Base-by-base conservation (phyloP, 1,140 invertebrate genomes). In the Diprion similis region DNA sequence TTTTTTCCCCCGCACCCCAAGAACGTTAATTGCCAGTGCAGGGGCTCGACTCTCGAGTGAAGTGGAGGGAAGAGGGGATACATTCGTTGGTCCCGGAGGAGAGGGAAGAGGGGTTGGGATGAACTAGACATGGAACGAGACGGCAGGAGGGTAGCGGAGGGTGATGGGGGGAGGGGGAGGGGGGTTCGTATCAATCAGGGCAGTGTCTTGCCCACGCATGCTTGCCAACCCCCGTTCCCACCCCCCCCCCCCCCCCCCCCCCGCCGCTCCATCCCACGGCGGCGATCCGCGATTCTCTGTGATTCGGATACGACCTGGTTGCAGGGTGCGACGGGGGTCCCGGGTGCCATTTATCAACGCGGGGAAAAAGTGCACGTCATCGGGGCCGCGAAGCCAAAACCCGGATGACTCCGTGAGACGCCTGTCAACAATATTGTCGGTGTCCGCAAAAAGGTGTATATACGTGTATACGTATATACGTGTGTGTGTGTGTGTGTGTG, bases 301-400 rank as follows among this genome's bases (percentile, higher is more conserved):
- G 74, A 73, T 8, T 72, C 68, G 75, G 71, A 75, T 74, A 70
- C 69, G 73, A 75, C 76, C 51, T 70, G 59, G 70, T 69, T 18
- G 59, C 67, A 10, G 19, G 69, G 67, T 48, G 66, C 46, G 46
- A 75, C 75, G 71, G 73, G 59, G 48, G 78, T 76, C 78, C 76
- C 77, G 77, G 66, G 17, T 68, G 77, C 80, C 84, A 86, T 86
- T 86, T 86, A 86, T 86, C 84, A 85, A 80, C 66, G 76, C 76
- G 46, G 80, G 83, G 78, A 83, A 85, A 86, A 84, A 83, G 78
- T 81, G 79, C 83, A 72, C 75, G 83, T 86, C 84, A 86, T 84
- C 79, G 69, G 69, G 66, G 71, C 66, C 45, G 51, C 72, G 66
- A 46, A 70, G 79, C 78, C 77, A 75, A 83, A 84, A 83, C 78